Conservation (phyloP, 1,140 invertebrate genomes). For the Coboldia fuscipes region DNA sequence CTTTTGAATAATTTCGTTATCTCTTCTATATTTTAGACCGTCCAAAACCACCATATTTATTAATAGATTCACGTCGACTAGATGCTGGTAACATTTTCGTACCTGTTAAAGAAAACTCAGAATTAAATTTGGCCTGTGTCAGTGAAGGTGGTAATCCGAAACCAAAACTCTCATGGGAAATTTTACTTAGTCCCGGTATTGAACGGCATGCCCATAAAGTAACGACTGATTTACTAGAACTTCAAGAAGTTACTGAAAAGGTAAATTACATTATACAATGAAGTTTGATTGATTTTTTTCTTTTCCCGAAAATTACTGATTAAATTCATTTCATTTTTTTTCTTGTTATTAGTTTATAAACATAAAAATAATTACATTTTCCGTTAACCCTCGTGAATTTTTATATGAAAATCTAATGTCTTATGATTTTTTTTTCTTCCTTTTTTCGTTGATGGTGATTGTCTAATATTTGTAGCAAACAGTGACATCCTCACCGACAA, state of each 20-base stretch:
- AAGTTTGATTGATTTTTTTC: constrained; percentile 20
- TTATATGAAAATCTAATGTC: no score
- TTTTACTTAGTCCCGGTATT: constrained; percentile 32
- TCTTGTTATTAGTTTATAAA: not conserved
- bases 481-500: no score
- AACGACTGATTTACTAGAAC: constrained; percentile 18
- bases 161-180: constrained; percentile 46
- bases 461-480: no score
- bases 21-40: no score
- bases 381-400: no score
- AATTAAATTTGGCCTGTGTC: constrained; percentile 56
- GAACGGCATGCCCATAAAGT: constrained; percentile 26
- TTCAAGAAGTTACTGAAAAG: constrained; percentile 20
- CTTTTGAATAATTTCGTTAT: not conserved
- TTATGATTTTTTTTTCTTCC: no score
- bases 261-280: constrained; percentile 17
- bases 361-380: not conserved
- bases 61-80: constrained; percentile 55
- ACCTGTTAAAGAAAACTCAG: constrained; percentile 57
- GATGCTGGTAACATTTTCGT: constrained; percentile 67
- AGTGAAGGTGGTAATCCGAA: constrained; percentile 64
- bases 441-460: no score
- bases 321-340: not conserved
- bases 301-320: not conserved
- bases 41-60: constrained; percentile 51